Percentiles rank a stretch among this genome's conserved stretches.
phyloP scores from a whole-genome alignment of 2,888 invertebrate species.

The Xylota sylvarum region DNA sequence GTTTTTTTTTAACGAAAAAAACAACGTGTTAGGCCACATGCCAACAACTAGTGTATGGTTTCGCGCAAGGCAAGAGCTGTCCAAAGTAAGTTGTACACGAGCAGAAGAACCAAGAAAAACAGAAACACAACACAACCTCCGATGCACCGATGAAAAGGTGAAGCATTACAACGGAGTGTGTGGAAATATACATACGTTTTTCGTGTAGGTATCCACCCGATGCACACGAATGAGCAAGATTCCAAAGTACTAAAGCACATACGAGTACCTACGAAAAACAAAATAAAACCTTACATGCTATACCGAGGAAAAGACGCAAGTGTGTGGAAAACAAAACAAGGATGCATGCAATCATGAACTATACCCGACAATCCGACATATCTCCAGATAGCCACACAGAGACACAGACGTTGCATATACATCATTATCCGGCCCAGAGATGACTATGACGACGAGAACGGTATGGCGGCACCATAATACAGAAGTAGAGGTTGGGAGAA shows the following conservation, averaged over 20 bases:
- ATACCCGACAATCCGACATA: conserved; percentile 71
- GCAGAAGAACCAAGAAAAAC: conserved; percentile 46
- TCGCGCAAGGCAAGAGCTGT: conserved; percentile 48
- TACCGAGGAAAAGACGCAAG: conserved; percentile 35
- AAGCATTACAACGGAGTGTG: conserved; percentile 73
- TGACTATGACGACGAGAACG: conserved; percentile 25
- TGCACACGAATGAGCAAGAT: conserved; percentile 73
- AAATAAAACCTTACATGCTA: conserved; percentile 56
- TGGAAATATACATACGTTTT: conserved; percentile 76
- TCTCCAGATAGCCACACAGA: conserved; percentile 69
- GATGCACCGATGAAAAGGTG: conserved; percentile 63
- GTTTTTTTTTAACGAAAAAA: conserved; percentile 61
- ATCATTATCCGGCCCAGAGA: conserved; percentile 71
- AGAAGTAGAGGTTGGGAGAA: conserved; percentile 57
- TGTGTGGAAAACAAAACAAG: conserved; percentile 69
- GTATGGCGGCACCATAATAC: conserved; percentile 63
- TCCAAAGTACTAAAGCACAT: conserved; percentile 41
- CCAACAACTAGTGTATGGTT: conserved; percentile 68
- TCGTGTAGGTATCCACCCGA: conserved; percentile 67
- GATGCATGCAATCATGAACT: conserved; percentile 76
- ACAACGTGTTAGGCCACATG: conserved; percentile 76
- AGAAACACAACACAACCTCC: conserved; percentile 36
- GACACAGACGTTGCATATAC: conserved; percentile 63
- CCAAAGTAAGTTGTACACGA: conserved; percentile 73
- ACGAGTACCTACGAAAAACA: conserved; percentile 9